Evolutionary conservation across 30 jellyfish, hydroid and myxozoan genomes (phyloP).

Genomic region (Mastigias papua): DNA sequence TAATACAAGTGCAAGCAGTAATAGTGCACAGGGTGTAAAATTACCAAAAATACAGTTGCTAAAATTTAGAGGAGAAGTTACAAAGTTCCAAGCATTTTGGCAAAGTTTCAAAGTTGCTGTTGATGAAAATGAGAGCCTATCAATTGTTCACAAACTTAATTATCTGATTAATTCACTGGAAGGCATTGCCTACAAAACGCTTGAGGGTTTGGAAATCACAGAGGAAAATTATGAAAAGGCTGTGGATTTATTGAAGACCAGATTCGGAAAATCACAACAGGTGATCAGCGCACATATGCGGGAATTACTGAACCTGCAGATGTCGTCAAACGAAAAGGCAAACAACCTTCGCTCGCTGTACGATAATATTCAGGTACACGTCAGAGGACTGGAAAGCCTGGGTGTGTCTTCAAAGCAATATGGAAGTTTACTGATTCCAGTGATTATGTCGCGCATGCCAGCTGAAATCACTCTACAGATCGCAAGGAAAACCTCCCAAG

Average conservation of each 20-base stretch:
- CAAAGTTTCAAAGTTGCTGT: constrained; percentile 66
- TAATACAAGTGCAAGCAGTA: neutral
- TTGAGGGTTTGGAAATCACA: constrained; percentile 57
- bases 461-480: constrained; percentile 27
- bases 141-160: constrained; percentile 53
- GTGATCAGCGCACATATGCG: constrained; percentile 75
- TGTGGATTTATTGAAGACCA: constrained; percentile 27
- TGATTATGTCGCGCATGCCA: constrained; percentile 38
- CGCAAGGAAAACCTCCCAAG: constrained; percentile 40
- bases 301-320: constrained; percentile 46
- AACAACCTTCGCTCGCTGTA: constrained; percentile 27
- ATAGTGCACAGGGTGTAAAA: constrained; percentile 16
- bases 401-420: constrained; percentile 23
- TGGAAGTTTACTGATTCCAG: constrained; percentile 43
- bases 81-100: constrained; percentile 38
- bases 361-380: constrained; percentile 46
- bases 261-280: constrained; percentile 57
- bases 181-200: constrained; percentile 61
- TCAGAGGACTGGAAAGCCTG: constrained; percentile 35
- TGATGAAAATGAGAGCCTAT: constrained; percentile 27
- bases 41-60: constrained; percentile 32
- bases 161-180: constrained; percentile 62
- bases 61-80: constrained; percentile 31
- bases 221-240: constrained; percentile 62
- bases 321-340: constrained; percentile 4